Percentiles rank a stretch among this genome's conserved stretches.
phyloP scores from a whole-genome alignment of 2,888 invertebrate species.

The Drosophila bunnanda region DNA sequence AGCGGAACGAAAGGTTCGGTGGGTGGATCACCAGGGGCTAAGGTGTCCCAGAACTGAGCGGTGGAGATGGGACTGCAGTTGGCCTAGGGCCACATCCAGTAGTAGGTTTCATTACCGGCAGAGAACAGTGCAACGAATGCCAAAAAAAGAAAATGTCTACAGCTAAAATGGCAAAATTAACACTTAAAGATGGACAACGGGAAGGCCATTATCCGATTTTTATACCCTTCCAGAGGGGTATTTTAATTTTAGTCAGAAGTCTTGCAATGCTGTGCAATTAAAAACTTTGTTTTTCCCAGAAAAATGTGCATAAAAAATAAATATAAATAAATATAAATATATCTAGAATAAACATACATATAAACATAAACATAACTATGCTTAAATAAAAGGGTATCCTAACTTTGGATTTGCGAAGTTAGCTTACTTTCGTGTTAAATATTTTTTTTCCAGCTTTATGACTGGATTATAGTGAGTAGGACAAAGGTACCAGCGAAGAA shows the following conservation, averaged over 20 bases:
- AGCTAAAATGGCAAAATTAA: conserved; percentile 21
- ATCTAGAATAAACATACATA: too few species aligned
- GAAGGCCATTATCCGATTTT: conserved; percentile 78
- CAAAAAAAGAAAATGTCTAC: conserved; percentile 20
- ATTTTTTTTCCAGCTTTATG: conserved; percentile 67
- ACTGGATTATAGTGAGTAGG: conserved; percentile 52
- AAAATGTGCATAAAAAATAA: too few species aligned
- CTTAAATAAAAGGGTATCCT: too few species aligned
- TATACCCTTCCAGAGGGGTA: background rate
- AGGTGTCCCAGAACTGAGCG: background rate
- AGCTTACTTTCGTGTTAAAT: conserved; percentile 41
- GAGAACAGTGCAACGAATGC: conserved; percentile 32
- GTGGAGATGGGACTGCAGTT: background rate
- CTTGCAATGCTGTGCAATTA: too few species aligned
- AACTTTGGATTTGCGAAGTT: too few species aligned
- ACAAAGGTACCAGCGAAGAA: conserved; percentile 35
- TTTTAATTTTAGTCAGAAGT: too few species aligned
- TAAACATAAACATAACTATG: too few species aligned
- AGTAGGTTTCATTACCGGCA: conserved; percentile 23
- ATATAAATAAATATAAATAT: too few species aligned
- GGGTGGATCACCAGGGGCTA: conserved; percentile 28
- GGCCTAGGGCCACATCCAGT: conserved; percentile 27
- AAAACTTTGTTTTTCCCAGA: too few species aligned
- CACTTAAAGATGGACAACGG: conserved; percentile 52
- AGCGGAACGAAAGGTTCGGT: conserved; percentile 30